Evolutionary conservation across 2,888 invertebrate species (phyloP), one percentile per base, ranked within the genome.

Genomic region (Drosophila mulleri): DNA sequence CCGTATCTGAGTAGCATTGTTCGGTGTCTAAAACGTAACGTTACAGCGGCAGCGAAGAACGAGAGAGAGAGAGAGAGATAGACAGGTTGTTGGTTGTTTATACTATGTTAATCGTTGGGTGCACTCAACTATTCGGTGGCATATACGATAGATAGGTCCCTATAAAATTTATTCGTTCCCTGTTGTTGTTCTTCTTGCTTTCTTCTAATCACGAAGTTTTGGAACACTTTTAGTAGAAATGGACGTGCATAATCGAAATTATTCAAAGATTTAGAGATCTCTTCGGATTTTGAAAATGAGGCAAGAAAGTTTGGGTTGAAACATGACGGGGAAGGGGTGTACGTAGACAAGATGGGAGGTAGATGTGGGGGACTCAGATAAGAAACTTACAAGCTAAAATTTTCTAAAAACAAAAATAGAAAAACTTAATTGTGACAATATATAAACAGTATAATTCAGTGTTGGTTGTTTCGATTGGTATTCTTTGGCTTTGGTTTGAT

Each of bases 1-100:
- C 97, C 94, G 95, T 95, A 95, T 98, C 97, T 94, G 96, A 96
- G 94, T 96, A 96, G 94, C 98, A 98, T 95, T 97, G 96, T 94
- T 95, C 95, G 94, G 96, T 96, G 91, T 92, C 92, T 92, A 92
- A 84, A 92, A 91, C 74, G 85, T 88, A 84, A 83, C 78, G 83
- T 83, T 75, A 64, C 63, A 71, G 69, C 69, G 50, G 81, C 72
- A 83, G 71, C 86, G 80, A 80, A 73, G 88, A 86, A 70, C 86
- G 88, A 89, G 79, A 75, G 79, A 69, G 69, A 68, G 74, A 73
- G 77, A 85, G 82, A 91, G 90, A 91, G 91, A 90, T 86, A 91
- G 89, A 91, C 89, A 84, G 91, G 89, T 88, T 89, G 81, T 85
- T 74, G 78, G 80, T 81, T 80, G 72, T 72, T 65, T 77, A 58